These are phyloP conservation scores for Leucania comma DNA, from an alignment of 2,888 invertebrate genomes.

Conservation along the genomic window DNA sequence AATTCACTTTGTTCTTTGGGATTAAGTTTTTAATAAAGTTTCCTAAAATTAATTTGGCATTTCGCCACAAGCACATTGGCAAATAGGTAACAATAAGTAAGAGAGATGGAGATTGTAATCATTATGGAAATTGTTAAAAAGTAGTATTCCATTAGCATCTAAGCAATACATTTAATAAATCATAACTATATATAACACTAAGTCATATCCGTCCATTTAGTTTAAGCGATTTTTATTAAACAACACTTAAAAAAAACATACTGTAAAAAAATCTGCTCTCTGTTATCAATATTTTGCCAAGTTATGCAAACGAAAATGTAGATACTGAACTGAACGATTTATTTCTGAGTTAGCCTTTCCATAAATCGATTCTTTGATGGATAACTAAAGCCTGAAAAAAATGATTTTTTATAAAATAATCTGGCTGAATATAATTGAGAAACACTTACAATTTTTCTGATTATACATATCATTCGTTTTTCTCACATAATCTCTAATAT, in stretches of 20 bases:
- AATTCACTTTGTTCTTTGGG: conserved; percentile 86
- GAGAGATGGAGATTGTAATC: background rate
- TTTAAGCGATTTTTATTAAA: background rate
- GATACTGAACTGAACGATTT: background rate
- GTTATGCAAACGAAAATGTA: background rate
- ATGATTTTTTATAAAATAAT: background rate
- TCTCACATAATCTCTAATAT: background rate
- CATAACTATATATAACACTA: background rate
- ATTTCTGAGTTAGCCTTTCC: too few species aligned
- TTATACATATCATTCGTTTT: conserved; percentile 1
- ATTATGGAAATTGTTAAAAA: background rate
- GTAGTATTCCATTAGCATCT: background rate
- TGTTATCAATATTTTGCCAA: background rate
- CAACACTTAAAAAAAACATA: background rate
- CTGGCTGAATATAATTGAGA: background rate
- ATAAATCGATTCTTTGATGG: too few species aligned
- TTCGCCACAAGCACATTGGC: conserved; percentile 24
- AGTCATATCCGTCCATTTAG: background rate
- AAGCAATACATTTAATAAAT: background rate
- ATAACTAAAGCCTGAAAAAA: background rate
- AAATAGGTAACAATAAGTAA: conserved; percentile 29
- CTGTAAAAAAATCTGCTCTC: too few species aligned
- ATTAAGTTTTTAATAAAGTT: conserved; percentile 44
- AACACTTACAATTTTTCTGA: background rate
- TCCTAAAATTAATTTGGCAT: conserved; percentile 46